Base-by-base conservation (phyloP, 2,888 invertebrate species). In the Mythimna vitellina region DNA sequence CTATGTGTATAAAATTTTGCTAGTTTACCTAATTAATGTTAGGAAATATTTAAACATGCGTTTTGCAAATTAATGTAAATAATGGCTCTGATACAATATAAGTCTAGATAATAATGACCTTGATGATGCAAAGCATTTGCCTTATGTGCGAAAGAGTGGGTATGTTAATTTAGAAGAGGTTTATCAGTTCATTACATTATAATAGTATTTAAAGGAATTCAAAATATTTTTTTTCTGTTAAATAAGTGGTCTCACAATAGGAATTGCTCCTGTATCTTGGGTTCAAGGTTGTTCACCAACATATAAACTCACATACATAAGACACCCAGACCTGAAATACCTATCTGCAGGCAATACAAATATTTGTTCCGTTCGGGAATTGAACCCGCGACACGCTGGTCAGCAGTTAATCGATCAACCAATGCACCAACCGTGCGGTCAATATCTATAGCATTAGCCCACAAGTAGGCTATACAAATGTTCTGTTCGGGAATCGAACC, bases 11-110 rank as follows among this genome's bases (percentile, higher is more conserved):
- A 56, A 5, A 54, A 56, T 69, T 76, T 69, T 20, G 20, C 38
- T 61, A 54, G 61, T 61, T 77, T 69, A 76, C 38, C 14, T 53
- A 53, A 67, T 35, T 76, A 54, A 56, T 22, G 38, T 69, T 61
- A 61, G 60, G 25, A 22, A 57, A 73, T 56, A 76, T 46, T 58
- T 35, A 20, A 38, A 68, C 17, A 17, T 61, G 46, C 14, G 14
- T 68, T 60, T 38, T 68, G 10, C 53, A 20, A 58, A 66, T 35
- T 0, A 58, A 35, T 35, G 17, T 67, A n/a, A 60, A 54, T 68
- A 68, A 54, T 35, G 29, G 32, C 51, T 58, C 56, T 65, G 9
- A 42, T 46, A 12, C 3, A 53, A 17, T 14, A 12, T 38, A 42
- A 25, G 12, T 58, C 5, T 58, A 58, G 49, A 46, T 58, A 58